Percentiles rank a stretch among this genome's conserved stretches.
Conservation (phyloP, 2,797 vertebrate species). For the Bradypodion pumilum region DNA sequence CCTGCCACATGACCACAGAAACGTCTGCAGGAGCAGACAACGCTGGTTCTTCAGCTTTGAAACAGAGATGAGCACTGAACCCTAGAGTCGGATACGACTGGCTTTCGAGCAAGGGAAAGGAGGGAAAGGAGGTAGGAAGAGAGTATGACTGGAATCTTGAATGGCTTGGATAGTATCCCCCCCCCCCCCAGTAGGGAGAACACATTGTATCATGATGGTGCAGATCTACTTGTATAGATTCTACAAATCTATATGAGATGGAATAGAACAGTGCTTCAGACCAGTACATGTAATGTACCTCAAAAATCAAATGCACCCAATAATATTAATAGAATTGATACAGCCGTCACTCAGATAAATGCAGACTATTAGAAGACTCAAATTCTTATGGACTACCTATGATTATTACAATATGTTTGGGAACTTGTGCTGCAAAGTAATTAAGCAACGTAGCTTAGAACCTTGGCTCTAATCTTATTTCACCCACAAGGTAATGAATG, state of each 20-base stretch:
- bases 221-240: background rate
- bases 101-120: too few species aligned
- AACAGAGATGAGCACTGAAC: too few species aligned
- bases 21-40: too few species aligned
- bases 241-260: background rate
- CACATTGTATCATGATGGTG: background rate
- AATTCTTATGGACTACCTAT: background rate
- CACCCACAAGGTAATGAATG: background rate
- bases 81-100: too few species aligned
- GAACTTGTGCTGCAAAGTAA: background rate
- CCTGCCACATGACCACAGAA: too few species aligned
- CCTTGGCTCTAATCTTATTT: background rate
- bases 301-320: background rate
- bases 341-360: background rate
- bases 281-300: background rate
- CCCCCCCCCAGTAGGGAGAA: background rate
- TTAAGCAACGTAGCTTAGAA: background rate
- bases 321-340: background rate
- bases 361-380: background rate
- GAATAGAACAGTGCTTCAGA: background rate
- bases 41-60: too few species aligned
- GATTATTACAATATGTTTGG: background rate
- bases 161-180: background rate
- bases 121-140: background rate
- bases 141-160: background rate